Base-by-base conservation (phyloP, 2,888 invertebrate genomes). In the Drosophila merina region DNA sequence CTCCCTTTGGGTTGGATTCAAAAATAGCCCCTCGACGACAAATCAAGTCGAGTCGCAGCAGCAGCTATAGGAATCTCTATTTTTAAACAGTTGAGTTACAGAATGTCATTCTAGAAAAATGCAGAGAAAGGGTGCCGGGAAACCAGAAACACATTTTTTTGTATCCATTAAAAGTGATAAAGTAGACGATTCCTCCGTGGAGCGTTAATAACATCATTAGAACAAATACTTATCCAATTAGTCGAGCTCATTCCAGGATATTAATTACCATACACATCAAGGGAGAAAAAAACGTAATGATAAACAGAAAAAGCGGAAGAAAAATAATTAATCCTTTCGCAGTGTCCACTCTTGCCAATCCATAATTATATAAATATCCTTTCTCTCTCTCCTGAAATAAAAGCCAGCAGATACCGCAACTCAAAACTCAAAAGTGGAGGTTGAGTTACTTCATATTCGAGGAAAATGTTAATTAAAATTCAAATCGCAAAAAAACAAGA, bases 381-480 rank as follows among this genome's bases (percentile, higher is more conserved):
- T 20, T 14, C 7, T 30, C 47, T 12, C 14, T 47, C 25, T 28
- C 4, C 25, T 6, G 36, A 44, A 44, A 14, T 3, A 3, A 50
- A 58, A 68, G 8, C 42, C 42, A 60, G 31, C 63, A 56, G 51
- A 57, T 55, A 58, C 60, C 57, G 30, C 38, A 57, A 20, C 20
- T 20, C 1, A 48, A 38, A 30, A 20, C n/a, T 54, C 30, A 9
- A 47, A 44, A 48, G 25, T 42, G 14, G 20, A 49, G 50, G 63
- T 64, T 50, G 72, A 36, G 40, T 20, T 31, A 57, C 30, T 67
- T 72, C 72, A 86, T 71, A 77, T 85, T 83, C 75, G 74, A 75
- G 74, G 72, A 72, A 77, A 85, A 77, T 83, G 73, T 83, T 80
- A 85, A 87, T 85, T 84, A 85, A 86, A 85, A 83, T 77, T 83